Conservation (phyloP, 1,140 invertebrate genomes). For the Drosophila nebulosa region DNA sequence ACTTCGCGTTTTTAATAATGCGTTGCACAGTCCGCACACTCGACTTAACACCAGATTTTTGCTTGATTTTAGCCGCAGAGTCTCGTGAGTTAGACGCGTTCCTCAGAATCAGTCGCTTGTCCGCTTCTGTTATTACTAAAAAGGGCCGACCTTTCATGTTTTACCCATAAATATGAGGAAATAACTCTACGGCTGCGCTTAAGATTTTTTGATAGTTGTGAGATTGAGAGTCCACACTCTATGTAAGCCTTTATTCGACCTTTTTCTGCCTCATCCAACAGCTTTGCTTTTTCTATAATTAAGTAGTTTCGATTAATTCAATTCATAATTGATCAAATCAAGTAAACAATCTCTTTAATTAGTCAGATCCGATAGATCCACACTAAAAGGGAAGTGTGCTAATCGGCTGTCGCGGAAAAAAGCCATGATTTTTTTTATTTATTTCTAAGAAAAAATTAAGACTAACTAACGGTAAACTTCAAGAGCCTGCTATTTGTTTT, state of each 20-base stretch:
- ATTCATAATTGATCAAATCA: no score
- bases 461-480: not conserved
- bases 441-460: not conserved
- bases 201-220: slow-evolving; percentile 3
- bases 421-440: no score
- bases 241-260: not conserved
- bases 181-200: slow-evolving; percentile 4
- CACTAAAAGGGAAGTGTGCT: no score
- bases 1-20: not conserved
- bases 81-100: not conserved
- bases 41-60: not conserved
- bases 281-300: no score
- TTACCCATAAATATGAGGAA: not conserved
- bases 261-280: not conserved
- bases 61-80: not conserved
- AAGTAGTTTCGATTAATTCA: no score
- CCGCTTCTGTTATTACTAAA: no score
- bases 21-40: slow-evolving; percentile 1
- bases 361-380: no score
- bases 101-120: no score
- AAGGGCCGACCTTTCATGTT: not conserved
- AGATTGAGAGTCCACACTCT: not conserved
- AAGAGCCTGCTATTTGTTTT: not conserved
- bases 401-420: no score
- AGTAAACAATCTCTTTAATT: no score